Evolutionary conservation across 2,113 vertebrate species (phyloP), one percentile per base, ranked within the genome.

Genomic region (Manacus vitellinus): DNA sequence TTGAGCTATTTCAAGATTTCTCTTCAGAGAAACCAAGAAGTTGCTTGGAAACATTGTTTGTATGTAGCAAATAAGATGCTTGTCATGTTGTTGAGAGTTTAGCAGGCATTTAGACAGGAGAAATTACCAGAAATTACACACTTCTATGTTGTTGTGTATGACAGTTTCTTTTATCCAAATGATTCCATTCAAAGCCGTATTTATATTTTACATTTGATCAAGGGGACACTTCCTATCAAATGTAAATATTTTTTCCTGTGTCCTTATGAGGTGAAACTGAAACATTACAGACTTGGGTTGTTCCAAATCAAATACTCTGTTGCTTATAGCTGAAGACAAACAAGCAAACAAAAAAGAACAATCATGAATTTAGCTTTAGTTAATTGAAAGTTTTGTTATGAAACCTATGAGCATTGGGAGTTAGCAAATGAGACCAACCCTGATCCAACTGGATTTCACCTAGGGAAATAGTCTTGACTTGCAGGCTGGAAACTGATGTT

Each of bases 321-420:
- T 5, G 1, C 54, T 88, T 85, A 46, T 30, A 85, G 25, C 7
- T 22, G 52, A 55, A 73, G 51, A 16, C n/a, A 61, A 67, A 47
- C 3, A 58, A 49, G 66, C 21, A 43, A 62, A 44, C 9, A n/a
- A 43, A 33, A 43, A 77, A 47, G 31, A 71, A 18, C 15, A 22
- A 39, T 28, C 9, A 2, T 47, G 43, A 37, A 39, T 6, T 6
- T 12, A 61, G 23, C 22, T 85, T 74, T 71, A 47, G 10, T 66
- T 81, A 71, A 75, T 18, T 56, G 9, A 23, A 25, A 41, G 5
- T 85, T 84, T 82, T 58, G 5, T 39, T n/a, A 61, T 39, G 61
- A 93, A 80, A 47, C 16, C 12, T 55, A 8, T 0, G 2, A 54
- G 4, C 43, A 35, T 12, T 0, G 4, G 30, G 46, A 56, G 13